A percentile compares a stretch with the other conserved stretches of the same genome.
Evolutionary conservation across 1,140 invertebrate genomes (phyloP).

Genomic region (Cotesia vestalis): DNA sequence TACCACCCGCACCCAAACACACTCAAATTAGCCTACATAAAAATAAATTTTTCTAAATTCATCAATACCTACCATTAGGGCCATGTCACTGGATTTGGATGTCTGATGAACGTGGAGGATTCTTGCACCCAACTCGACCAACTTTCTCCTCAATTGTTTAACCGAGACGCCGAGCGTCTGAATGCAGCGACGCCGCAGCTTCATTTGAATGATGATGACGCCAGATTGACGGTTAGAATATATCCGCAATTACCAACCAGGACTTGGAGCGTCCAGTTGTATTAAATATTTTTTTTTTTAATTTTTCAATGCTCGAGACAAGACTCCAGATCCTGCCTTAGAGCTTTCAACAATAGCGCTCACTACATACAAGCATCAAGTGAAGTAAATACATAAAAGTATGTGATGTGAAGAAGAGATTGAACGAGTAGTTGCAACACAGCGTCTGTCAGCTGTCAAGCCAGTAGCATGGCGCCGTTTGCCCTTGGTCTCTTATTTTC

Average conservation of each 20-base stretch:
- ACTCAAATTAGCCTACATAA: no score
- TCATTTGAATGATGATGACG: conserved; percentile 61
- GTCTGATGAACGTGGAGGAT: conserved; percentile 61
- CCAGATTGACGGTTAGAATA: conserved; percentile 58
- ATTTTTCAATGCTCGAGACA: no score
- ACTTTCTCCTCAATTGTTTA: conserved; percentile 62
- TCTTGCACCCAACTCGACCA: conserved; percentile 58
- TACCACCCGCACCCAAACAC: no score
- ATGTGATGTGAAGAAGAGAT: no score
- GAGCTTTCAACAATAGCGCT: neutral
- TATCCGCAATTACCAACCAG: conserved; percentile 28
- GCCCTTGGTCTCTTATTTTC: conserved; percentile 34
- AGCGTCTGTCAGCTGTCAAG: conserved; percentile 50
- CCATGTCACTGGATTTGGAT: conserved; percentile 61
- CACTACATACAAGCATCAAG: neutral
- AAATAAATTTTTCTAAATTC: neutral
- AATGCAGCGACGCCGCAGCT: conserved; percentile 63
- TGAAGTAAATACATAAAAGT: neutral
- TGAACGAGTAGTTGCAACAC: neutral
- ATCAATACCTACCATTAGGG: conserved; percentile 59
- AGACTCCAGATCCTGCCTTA: no score
- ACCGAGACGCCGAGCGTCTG: conserved; percentile 65
- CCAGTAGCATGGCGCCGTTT: conserved; percentile 46
- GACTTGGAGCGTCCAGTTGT: conserved; percentile 39
- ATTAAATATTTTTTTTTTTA: neutral